A percentile compares a stretch with the other conserved stretches of the same genome.
Evolutionary conservation across 2,113 vertebrate species (phyloP).

Genomic region (Alligator mississippiensis): DNA sequence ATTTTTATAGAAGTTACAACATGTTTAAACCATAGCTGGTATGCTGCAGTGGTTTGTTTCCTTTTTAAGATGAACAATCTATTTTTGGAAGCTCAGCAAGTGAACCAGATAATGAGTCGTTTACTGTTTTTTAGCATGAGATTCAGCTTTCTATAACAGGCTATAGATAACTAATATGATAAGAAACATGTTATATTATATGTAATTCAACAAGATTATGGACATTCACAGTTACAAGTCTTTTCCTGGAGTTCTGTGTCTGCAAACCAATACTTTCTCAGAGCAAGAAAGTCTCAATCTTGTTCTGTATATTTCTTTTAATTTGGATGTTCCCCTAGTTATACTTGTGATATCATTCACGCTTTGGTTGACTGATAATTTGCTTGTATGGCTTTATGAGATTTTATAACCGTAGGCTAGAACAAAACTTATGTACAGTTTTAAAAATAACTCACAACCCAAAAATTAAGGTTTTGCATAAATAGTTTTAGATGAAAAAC

Average conservation of each 20-base stretch:
- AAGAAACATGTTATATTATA: not conserved
- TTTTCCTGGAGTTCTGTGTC: not conserved
- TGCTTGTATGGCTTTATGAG: not conserved
- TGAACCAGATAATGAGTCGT: not conserved
- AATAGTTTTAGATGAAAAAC: not conserved
- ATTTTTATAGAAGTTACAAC: not conserved
- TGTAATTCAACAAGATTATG: not conserved
- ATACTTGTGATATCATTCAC: not conserved
- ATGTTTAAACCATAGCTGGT: not conserved
- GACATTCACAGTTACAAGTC: not conserved
- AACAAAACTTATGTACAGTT: not conserved
- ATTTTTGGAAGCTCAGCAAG: not conserved
- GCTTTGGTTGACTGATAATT: not conserved
- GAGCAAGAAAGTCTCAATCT: too few relatives aligned
- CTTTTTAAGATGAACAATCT: not conserved
- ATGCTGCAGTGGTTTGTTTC: not conserved
- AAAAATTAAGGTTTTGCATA: not conserved
- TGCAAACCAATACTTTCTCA: not conserved
- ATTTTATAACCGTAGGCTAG: not conserved
- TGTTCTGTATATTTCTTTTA: not conserved
- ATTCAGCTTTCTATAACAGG: not conserved
- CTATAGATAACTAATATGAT: not conserved
- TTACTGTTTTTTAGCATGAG: not conserved
- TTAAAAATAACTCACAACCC: not conserved
- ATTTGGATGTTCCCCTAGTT: not conserved